phyloP scores from a whole-genome alignment of 2,888 invertebrate genomes.

The Lypha dubia region DNA sequence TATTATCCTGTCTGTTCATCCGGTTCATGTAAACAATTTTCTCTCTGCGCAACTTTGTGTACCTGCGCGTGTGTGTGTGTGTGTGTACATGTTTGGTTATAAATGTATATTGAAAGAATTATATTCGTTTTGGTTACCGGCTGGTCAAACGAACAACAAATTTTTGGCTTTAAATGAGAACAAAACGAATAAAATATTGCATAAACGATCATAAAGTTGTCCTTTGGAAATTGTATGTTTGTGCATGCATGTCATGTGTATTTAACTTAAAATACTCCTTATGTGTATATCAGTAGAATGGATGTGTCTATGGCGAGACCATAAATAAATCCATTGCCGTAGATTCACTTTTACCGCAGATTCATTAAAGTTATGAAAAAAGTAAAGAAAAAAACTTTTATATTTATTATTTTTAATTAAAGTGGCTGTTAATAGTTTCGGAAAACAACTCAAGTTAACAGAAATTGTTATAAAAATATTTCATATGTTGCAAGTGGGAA shows the following conservation, averaged over 20 bases:
- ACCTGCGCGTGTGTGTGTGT: neutral
- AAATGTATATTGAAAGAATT: slow-evolving; percentile 7
- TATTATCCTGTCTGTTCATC: slow-evolving; percentile 56
- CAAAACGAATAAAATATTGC: slow-evolving; percentile 8
- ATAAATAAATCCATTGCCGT: slow-evolving; percentile 45
- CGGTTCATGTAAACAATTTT: slow-evolving; percentile 53
- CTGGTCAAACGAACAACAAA: slow-evolving; percentile 43
- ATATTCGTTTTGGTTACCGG: slow-evolving; percentile 53
- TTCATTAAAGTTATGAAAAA: slow-evolving; percentile 60
- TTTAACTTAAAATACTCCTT: neutral
- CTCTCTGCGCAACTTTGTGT: neutral
- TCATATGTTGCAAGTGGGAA: neutral
- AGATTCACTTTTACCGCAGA: slow-evolving; percentile 53
- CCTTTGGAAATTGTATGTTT: slow-evolving; percentile 19
- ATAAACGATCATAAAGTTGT: slow-evolving; percentile 35
- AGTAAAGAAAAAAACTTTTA: neutral
- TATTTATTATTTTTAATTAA: slow-evolving; percentile 19
- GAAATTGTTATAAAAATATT: neutral
- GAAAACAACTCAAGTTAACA: neutral
- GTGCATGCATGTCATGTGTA: neutral
- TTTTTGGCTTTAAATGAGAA: neutral
- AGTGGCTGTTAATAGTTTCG: neutral
- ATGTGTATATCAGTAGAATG: neutral
- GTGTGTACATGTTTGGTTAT: neutral
- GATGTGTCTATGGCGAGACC: neutral